phyloP scores from a whole-genome alignment of 1,140 invertebrate species.

The Thaumetopoea pityocampa region DNA sequence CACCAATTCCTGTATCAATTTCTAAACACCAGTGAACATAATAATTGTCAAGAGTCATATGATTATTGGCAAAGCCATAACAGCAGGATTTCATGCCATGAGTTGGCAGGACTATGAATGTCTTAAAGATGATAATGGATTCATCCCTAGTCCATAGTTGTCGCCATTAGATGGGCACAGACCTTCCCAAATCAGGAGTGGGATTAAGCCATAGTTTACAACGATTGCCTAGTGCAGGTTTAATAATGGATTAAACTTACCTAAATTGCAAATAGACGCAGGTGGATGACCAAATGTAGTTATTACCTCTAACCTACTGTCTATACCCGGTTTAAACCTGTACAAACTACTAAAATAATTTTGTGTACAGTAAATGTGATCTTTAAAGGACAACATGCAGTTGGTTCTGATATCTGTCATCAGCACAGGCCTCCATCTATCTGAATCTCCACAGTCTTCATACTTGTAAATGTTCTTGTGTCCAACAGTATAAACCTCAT shows the following conservation, averaged over 20 bases:
- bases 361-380: conserved; percentile 55
- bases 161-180: no score
- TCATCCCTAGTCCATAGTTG: no score
- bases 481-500: conserved; percentile 42
- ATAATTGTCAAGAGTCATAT: no score
- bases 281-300: conserved; percentile 43
- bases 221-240: no score
- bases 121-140: no score
- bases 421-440: conserved; percentile 37
- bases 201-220: no score
- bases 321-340: conserved; percentile 42
- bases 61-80: no score
- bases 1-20: no score
- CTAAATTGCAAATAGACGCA: conserved; percentile 40
- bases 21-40: no score
- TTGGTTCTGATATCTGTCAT: conserved; percentile 40
- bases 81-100: no score
- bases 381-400: conserved; percentile 44
- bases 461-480: conserved; percentile 52
- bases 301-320: conserved; percentile 33
- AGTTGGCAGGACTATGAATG: no score
- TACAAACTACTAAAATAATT: conserved; percentile 51
- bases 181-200: no score
- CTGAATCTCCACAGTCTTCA: conserved; percentile 29
- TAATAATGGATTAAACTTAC: conserved; percentile 39